These are phyloP conservation scores for Aquatica leii DNA, from an alignment of 2,888 invertebrate species.

Conservation along the genomic window DNA sequence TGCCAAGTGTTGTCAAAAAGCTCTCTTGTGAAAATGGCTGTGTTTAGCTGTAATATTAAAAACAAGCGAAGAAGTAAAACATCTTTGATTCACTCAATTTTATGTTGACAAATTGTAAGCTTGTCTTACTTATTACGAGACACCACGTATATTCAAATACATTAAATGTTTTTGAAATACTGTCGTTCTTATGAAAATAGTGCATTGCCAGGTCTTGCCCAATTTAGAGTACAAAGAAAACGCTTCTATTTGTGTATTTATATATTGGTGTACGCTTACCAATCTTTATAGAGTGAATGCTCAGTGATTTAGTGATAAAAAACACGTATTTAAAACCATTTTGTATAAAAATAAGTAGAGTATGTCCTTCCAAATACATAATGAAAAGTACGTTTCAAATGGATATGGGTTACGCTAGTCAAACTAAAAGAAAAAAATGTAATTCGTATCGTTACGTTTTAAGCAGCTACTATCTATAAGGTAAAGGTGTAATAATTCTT, in stretches of 20 bases:
- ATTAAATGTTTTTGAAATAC: slow-evolving; percentile 18
- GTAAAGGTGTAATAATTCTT: slow-evolving; percentile 19
- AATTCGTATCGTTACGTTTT: not conserved
- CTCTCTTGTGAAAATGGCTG: too few relatives aligned
- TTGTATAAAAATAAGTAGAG: not conserved
- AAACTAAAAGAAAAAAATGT: slow-evolving; percentile 3
- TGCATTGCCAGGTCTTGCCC: slow-evolving; percentile 38
- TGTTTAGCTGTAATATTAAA: too few relatives aligned
- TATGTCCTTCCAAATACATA: not conserved
- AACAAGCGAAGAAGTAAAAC: too few relatives aligned
- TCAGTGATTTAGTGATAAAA: slow-evolving; percentile 31
- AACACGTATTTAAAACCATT: too few relatives aligned
- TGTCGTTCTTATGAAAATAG: slow-evolving; percentile 33
- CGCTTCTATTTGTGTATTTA: slow-evolving; percentile 32
- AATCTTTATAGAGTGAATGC: slow-evolving; percentile 22
- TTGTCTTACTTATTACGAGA: too few relatives aligned
- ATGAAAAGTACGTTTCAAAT: not conserved
- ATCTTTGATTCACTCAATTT: too few relatives aligned
- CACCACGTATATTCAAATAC: too few relatives aligned
- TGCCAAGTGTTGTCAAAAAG: too few relatives aligned
- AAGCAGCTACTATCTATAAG: slow-evolving; percentile 2
- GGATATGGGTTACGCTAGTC: slow-evolving; percentile 23
- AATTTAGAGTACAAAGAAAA: slow-evolving; percentile 36
- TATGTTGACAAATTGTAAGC: too few relatives aligned
- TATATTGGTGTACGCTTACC: slow-evolving; percentile 27